Percentiles rank a stretch among this genome's conserved stretches.
Evolutionary conservation across 2,113 vertebrate genomes (phyloP).

Genomic region (Turdus rufiventris): DNA sequence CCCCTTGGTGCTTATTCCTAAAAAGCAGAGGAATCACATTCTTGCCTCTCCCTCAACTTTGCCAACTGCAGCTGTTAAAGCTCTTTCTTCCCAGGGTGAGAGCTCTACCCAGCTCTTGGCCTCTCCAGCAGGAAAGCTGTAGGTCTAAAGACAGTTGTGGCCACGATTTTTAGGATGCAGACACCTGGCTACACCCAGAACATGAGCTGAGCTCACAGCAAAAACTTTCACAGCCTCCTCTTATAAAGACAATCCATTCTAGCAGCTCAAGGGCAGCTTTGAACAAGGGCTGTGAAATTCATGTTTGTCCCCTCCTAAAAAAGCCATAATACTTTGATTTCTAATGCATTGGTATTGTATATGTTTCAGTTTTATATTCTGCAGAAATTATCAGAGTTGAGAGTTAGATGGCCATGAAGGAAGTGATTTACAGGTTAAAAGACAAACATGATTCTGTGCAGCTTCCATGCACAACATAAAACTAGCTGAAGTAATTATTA

Average conservation of each 20-base stretch:
- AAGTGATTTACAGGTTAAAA: not conserved
- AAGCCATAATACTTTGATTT: not conserved
- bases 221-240: rapidly evolving
- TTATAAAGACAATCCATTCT: not conserved
- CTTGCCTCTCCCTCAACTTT: not conserved
- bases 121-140: not conserved
- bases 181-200: not conserved
- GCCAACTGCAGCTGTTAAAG: not conserved
- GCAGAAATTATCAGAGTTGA: not conserved
- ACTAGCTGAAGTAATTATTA: not conserved
- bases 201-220: not conserved
- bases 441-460: not conserved
- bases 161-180: rapidly evolving
- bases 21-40: not conserved
- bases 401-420: not conserved
- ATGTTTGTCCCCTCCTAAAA: not conserved
- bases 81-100: not conserved
- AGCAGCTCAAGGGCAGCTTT: not conserved
- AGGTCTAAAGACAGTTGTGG: not conserved
- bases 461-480: not conserved
- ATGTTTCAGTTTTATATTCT: not conserved
- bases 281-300: not conserved
- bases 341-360: not conserved
- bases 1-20: not conserved
- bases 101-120: not conserved